These are phyloP conservation scores for Rapana venosa DNA, from an alignment of 2,888 invertebrate genomes.

Conservation along the genomic window DNA sequence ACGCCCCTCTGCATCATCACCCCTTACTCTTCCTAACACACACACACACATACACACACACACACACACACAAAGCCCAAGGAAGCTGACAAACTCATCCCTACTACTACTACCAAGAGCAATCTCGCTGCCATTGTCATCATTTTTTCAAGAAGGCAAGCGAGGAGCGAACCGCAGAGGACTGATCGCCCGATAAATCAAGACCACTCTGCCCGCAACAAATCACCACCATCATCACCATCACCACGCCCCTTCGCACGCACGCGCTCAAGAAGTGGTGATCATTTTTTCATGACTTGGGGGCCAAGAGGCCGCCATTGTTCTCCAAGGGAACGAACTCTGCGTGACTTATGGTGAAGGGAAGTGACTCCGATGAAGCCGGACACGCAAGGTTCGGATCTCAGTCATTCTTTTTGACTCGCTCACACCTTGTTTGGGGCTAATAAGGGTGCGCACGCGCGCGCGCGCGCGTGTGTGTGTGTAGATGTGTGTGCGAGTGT, in stretches of 20 bases:
- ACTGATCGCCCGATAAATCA: constrained; percentile 15
- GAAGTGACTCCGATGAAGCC: constrained; percentile 19
- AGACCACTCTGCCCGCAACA: neutral
- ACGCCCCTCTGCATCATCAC: neutral
- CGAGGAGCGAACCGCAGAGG: neutral
- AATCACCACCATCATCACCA: neutral
- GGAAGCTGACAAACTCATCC: neutral
- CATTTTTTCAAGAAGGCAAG: constrained; percentile 15
- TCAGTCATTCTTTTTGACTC: neutral
- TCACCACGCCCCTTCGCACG: neutral
- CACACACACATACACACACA: neutral
- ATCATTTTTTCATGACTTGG: constrained; percentile 30
- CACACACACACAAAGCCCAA: neutral
- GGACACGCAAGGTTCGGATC: neutral
- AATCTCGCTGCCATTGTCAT: constrained; percentile 12
- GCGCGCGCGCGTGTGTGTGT: no score
- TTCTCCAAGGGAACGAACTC: constrained; percentile 30
- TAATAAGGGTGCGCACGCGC: no score
- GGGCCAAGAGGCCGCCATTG: neutral
- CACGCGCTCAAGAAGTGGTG: constrained; percentile 8
- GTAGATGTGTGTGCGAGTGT: no score
- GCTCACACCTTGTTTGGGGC: no score
- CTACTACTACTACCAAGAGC: neutral
- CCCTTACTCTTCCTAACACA: neutral
- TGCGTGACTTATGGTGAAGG: constrained; percentile 32